Percentiles rank a stretch among this genome's conserved stretches.
phyloP scores from a whole-genome alignment of 1,140 invertebrate species.

The Episyrphus balteatus region DNA sequence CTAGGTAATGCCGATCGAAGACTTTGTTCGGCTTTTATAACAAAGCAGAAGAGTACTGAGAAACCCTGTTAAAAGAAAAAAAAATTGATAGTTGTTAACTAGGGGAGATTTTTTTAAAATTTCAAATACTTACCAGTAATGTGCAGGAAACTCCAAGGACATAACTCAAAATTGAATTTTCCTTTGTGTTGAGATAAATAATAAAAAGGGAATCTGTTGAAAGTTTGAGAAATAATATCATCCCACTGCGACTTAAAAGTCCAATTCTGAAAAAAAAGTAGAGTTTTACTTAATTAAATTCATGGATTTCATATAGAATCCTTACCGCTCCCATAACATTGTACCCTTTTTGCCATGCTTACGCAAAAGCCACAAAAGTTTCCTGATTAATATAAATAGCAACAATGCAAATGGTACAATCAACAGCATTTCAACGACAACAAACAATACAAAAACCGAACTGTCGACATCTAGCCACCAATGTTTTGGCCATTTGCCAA shows the following conservation, averaged over 20 bases:
- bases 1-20: constrained; percentile 17
- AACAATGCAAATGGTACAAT: constrained; percentile 32
- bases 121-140: constrained; percentile 48
- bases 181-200: constrained; percentile 46
- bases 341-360: constrained; percentile 26
- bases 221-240: constrained; percentile 45
- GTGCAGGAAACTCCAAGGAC: constrained; percentile 46
- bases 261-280: constrained; percentile 39
- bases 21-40: constrained; percentile 38
- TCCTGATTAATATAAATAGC: constrained; percentile 39
- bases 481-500: constrained; percentile 32
- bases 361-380: constrained; percentile 35
- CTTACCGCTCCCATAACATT: too few relatives aligned
- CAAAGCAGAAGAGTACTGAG: constrained; percentile 39
- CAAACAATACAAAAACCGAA: constrained; percentile 25
- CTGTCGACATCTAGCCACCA: constrained; percentile 32
- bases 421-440: constrained; percentile 33
- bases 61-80: constrained; percentile 34
- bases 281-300: too few relatives aligned
- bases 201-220: constrained; percentile 46
- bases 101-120: too few relatives aligned
- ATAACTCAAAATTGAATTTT: constrained; percentile 44
- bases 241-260: constrained; percentile 45
- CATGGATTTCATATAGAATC: too few relatives aligned
- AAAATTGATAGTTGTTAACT: too few relatives aligned